phyloP scores from a whole-genome alignment of 2,797 vertebrate genomes.

The Propithecus deckenii region DNA sequence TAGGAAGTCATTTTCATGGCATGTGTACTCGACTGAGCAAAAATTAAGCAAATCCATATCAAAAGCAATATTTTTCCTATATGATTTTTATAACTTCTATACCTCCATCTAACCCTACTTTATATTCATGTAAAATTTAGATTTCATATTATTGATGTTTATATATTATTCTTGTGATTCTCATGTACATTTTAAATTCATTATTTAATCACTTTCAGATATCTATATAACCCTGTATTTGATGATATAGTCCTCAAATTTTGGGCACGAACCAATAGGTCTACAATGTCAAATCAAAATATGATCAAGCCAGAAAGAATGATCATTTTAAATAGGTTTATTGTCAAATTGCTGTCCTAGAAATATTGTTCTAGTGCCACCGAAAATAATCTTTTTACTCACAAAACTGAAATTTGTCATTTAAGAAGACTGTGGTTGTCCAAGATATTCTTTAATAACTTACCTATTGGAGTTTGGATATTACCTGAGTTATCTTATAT shows the following conservation, averaged over 20 bases:
- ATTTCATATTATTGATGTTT: not conserved
- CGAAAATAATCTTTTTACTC: not conserved
- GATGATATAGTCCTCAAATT: not conserved
- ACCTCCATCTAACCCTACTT: not conserved
- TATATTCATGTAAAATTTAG: not conserved
- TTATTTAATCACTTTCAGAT: not conserved
- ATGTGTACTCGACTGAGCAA: not conserved
- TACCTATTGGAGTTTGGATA: not conserved
- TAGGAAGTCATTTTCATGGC: not conserved
- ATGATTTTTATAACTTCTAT: not conserved
- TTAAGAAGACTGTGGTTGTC: not conserved
- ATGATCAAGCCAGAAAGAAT: not conserved
- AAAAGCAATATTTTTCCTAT: not conserved
- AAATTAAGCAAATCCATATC: not conserved
- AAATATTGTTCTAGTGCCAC: not conserved
- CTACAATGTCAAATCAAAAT: not conserved
- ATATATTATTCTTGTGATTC: not conserved
- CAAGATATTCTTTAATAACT: not conserved
- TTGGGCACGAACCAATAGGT: not conserved
- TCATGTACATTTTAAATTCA: not conserved
- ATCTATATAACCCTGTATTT: not conserved
- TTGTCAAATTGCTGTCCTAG: not conserved
- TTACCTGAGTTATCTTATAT: not conserved
- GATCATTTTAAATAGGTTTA: not conserved
- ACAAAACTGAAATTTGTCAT: not conserved